Evolutionary conservation across 2,888 invertebrate genomes (phyloP), one percentile per base, ranked within the genome.

Genomic region (Cenopis cana): DNA sequence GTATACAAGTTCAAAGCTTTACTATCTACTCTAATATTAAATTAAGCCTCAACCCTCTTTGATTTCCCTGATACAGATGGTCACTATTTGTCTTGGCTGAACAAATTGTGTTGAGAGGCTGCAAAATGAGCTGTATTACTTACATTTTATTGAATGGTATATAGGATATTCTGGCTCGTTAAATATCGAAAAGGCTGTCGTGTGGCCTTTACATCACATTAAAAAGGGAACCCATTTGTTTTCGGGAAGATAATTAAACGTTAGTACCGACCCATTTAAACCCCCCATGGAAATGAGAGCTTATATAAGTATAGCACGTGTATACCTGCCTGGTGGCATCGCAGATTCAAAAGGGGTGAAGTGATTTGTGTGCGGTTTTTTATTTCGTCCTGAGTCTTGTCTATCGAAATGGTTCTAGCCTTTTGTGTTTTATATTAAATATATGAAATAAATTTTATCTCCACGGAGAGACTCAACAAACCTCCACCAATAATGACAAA

Each of bases 21-120:
- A 41, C 41, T 57, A n/a, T n/a, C n/a, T n/a, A 67, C 57, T 59
- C 5, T 41, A 68, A 68, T 68, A 68, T 68, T 60, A 68, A 68
- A 68, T 68, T 50, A 68, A 67, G 50, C 38, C 24, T 29, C 24
- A 54, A 38, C 41, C 68, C 41, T 59, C 67, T 41, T 60, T 60
- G 54, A 54, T 68, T 68, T 60, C 17, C 4, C 50, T n/a, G 52
- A 67, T 67, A 65, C 41, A 41, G 46, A 41, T 46, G 65, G 66
- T 59, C 50, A 59, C 29, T 54, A 60, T 68, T 54, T 68, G 60
- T 60, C 54, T 68, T 41, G 41, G 18, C 18, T n/a, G 3, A 18
- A 18, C 17, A 50, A 50, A 50, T 50, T 50, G 50, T 50, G 9
- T 18, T 18, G 3, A 50, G 50, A 11, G 17, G 18, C 10, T 17